Evolutionary conservation across 2,113 vertebrate genomes (phyloP).

Genomic region (Gymnarchus niloticus): DNA sequence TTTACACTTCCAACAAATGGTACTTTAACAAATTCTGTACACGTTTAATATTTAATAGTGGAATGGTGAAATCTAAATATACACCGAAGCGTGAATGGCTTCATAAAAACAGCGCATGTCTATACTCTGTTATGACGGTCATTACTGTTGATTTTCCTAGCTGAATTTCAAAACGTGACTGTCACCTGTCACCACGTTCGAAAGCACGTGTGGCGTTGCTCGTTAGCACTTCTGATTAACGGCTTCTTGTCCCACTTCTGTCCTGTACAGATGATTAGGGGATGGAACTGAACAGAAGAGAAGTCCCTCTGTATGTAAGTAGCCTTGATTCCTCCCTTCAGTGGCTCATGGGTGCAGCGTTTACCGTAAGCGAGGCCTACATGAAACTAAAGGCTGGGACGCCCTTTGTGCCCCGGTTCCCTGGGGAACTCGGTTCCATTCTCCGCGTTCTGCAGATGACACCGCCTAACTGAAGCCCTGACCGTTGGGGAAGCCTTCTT

Average conservation of each 20-base stretch:
- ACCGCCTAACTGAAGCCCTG: constrained; percentile 4
- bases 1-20: neutral
- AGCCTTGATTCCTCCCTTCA: neutral
- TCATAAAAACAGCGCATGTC: neutral
- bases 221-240: neutral
- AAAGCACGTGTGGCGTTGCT: neutral
- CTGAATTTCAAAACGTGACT: neutral
- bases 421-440: constrained; percentile 27
- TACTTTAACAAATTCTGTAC: neutral
- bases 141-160: neutral
- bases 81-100: neutral
- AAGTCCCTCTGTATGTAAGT: constrained; percentile 87
- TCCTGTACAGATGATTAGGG: constrained; percentile 66
- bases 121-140: too few relatives aligned
- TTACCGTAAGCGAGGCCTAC: constrained; percentile 15
- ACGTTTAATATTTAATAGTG: neutral
- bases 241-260: constrained; percentile 21
- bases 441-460: constrained; percentile 29
- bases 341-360: constrained; percentile 32
- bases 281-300: constrained; percentile 76
- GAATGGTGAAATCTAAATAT: neutral
- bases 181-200: neutral
- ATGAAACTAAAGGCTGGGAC: constrained; percentile 50
- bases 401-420: constrained; percentile 22
- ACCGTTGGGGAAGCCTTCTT: neutral